These are phyloP conservation scores for Lordiphosa andalusiaca DNA, from an alignment of 2,888 invertebrate genomes.

Conservation along the genomic window DNA sequence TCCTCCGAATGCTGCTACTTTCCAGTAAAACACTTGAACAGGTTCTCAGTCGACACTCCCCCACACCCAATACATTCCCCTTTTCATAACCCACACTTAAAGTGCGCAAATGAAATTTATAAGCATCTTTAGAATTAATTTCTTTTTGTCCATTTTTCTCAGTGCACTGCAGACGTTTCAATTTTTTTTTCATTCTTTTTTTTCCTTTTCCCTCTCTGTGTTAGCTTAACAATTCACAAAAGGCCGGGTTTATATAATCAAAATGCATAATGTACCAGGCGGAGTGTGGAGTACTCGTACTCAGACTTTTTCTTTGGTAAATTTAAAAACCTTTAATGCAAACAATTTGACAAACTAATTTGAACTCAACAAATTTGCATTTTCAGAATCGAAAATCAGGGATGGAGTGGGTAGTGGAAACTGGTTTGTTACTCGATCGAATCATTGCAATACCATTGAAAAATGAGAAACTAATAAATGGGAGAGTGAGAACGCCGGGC, in stretches of 20 bases:
- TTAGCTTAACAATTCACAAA: constrained; percentile 47
- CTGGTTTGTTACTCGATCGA: constrained; percentile 42
- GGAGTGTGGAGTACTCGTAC: no score
- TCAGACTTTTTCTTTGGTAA: no score
- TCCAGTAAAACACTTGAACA: constrained; percentile 48
- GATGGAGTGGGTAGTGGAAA: constrained; percentile 14
- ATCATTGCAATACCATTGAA: constrained; percentile 44
- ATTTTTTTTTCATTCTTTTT: constrained; percentile 16
- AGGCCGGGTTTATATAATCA: constrained; percentile 22
- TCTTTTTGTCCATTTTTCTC: constrained; percentile 38
- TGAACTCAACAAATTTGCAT: constrained; percentile 30
- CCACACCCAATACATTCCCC: constrained; percentile 1
- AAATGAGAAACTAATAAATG: constrained; percentile 58
- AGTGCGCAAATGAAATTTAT: constrained; percentile 15
- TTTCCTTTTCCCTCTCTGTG: constrained; percentile 38
- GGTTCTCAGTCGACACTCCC: constrained; percentile 32
- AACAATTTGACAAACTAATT: constrained; percentile 59
- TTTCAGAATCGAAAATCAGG: constrained; percentile 34
- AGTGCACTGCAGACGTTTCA: constrained; percentile 43
- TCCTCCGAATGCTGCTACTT: constrained; percentile 30
- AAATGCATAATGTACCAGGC: constrained; percentile 15
- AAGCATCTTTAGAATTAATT: constrained; percentile 3
- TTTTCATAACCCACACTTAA: constrained; percentile 41
- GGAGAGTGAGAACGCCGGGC: neutral
- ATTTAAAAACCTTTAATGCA: constrained; percentile 19